A percentile compares a stretch with the other conserved stretches of the same genome.
phyloP scores from a whole-genome alignment of 2,888 invertebrate species.

The Sinodicranocentrus sp. region DNA sequence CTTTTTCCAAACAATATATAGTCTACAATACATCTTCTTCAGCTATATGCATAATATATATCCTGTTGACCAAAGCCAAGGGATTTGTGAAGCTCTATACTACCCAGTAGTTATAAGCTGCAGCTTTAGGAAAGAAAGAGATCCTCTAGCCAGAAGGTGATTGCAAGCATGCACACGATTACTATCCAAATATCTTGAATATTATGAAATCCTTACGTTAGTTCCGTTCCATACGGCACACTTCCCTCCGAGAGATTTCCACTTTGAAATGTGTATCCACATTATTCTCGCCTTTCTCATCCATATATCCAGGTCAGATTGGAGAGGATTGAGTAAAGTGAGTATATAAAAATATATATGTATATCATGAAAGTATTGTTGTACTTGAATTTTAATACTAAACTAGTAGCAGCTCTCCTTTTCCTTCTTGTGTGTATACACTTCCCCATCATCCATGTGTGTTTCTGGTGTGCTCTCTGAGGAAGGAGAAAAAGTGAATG shows the following conservation, averaged over 20 bases:
- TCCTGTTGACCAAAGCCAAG: too few relatives aligned
- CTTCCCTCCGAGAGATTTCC: too few relatives aligned
- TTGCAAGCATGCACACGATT: not conserved
- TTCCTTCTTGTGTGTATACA: not conserved
- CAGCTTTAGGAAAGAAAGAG: not conserved
- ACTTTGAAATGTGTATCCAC: not conserved
- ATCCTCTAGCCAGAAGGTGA: not conserved
- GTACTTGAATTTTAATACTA: not conserved
- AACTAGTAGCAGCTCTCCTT: too few relatives aligned
- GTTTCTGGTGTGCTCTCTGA: too few relatives aligned
- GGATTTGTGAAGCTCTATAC: too few relatives aligned
- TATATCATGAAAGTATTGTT: not conserved
- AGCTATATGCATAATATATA: too few relatives aligned
- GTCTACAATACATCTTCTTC: too few relatives aligned
- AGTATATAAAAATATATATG: too few relatives aligned
- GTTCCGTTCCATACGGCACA: slow-evolving; percentile 7
- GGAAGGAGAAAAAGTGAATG: slow-evolving; percentile 42
- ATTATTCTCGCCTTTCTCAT: not conserved
- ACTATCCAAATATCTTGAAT: slow-evolving; percentile 2
- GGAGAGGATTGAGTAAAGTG: slow-evolving; percentile 2
- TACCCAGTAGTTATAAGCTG: too few relatives aligned
- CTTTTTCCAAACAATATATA: too few relatives aligned
- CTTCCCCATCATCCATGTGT: too few relatives aligned
- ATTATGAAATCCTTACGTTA: slow-evolving; percentile 11
- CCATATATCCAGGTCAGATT: slow-evolving; percentile 21